phyloP scores from a whole-genome alignment of 2,797 vertebrate genomes.

The Acipenser transmontanus region DNA sequence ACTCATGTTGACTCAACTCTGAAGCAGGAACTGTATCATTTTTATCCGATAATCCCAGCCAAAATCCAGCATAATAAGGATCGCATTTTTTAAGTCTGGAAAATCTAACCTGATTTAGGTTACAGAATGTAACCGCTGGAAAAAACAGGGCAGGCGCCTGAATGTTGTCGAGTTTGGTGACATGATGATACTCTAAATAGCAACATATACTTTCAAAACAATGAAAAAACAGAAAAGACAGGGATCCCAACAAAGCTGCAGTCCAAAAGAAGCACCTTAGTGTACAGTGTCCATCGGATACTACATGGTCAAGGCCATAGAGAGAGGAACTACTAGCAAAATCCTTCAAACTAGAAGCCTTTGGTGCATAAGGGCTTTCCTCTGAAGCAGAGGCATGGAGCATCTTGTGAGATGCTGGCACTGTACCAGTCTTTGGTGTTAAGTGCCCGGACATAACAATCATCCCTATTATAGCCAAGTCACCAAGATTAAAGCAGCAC shows the following conservation, averaged over 20 bases:
- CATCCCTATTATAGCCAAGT: neutral
- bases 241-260: slow-evolving; percentile 22
- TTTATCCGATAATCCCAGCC: slow-evolving; percentile 15
- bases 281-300: slow-evolving; percentile 20
- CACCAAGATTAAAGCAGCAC: neutral
- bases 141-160: slow-evolving; percentile 20
- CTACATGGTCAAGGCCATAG: slow-evolving; percentile 21
- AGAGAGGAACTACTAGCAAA: slow-evolving; percentile 27
- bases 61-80: slow-evolving; percentile 25
- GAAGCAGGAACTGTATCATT: slow-evolving; percentile 22
- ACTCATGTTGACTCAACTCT: slow-evolving; percentile 14
- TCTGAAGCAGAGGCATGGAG: neutral
- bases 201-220: slow-evolving; percentile 9
- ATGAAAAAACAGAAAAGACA: slow-evolving; percentile 23
- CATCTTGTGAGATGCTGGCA: neutral
- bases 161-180: slow-evolving; percentile 28
- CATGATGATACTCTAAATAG: slow-evolving; percentile 28
- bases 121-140: slow-evolving; percentile 27
- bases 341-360: neutral
- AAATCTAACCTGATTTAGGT: slow-evolving; percentile 28
- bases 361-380: neutral
- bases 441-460: neutral
- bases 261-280: slow-evolving; percentile 23
- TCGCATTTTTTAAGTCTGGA: slow-evolving; percentile 24
- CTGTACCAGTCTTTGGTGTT: neutral